Evolutionary conservation across 2,888 invertebrate genomes (phyloP).

Genomic region (Epistrophe grossulariae): DNA sequence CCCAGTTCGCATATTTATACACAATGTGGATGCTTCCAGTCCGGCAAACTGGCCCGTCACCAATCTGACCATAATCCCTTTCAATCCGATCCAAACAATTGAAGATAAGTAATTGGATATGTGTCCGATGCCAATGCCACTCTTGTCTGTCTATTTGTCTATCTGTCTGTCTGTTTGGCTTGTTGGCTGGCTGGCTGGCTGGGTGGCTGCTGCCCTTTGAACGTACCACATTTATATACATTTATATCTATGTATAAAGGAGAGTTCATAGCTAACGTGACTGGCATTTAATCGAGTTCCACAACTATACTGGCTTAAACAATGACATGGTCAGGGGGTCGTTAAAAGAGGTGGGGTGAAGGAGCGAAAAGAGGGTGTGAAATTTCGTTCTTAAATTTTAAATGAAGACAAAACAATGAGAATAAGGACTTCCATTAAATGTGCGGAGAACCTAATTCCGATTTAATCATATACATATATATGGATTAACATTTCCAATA

Average conservation of each 20-base stretch:
- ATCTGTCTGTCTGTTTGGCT: slow-evolving; percentile 9
- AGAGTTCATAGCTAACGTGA: slow-evolving; percentile 65
- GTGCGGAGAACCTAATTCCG: slow-evolving; percentile 67
- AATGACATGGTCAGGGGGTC: background rate
- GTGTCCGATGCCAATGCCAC: slow-evolving; percentile 62
- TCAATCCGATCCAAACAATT: slow-evolving; percentile 66
- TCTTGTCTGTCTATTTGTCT: slow-evolving; percentile 53
- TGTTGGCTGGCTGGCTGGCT: slow-evolving; percentile 18
- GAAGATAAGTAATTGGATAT: slow-evolving; percentile 71
- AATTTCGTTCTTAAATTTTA: slow-evolving; percentile 52
- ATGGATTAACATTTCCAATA: slow-evolving; percentile 54
- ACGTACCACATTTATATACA: background rate
- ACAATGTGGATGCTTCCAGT: slow-evolving; percentile 16
- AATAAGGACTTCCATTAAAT: slow-evolving; percentile 55
- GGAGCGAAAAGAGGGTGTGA: slow-evolving; percentile 2
- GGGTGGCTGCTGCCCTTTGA: slow-evolving; percentile 34
- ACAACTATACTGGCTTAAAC: background rate
- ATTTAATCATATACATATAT: slow-evolving; percentile 61
- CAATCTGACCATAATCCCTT: slow-evolving; percentile 64
- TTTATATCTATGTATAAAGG: background rate
- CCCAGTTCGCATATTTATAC: slow-evolving; percentile 13
- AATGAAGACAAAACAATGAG: slow-evolving; percentile 60
- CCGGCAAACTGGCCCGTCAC: slow-evolving; percentile 46
- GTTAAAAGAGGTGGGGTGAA: background rate
- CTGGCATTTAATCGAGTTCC: slow-evolving; percentile 58